Evolutionary conservation across 1,140 invertebrate genomes (phyloP), one percentile per base, ranked within the genome.

Genomic region (Sminthurides bifidus): DNA sequence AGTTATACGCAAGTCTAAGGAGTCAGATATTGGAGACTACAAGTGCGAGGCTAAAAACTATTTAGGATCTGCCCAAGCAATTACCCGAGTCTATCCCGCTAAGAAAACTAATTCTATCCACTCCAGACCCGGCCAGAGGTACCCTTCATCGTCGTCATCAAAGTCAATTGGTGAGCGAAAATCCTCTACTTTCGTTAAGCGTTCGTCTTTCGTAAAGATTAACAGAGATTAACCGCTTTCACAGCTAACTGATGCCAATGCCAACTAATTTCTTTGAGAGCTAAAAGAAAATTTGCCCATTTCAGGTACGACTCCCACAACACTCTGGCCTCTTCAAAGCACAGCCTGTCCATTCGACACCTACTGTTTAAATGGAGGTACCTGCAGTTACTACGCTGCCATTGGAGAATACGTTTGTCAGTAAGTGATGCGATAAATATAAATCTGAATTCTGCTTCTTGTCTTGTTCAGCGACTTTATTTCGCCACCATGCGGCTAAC

Each of bases 321-420:
- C 59, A 37, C 59, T 64, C 45, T 61, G 56, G 56, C 53, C 63
- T 50, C 35, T 65, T n/a, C 54, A 43, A 30, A 58, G 59, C 45
- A 59, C 35, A n/a, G 33, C 33, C 17, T 65, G 63, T 54, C 63
- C 63, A 35, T 65, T 41, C 43, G 56, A 65, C 21, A 50, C 59
- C 17, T 65, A 59, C 52, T 65, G 63, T 55, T 50, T 65, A 33
- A 65, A 65, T 38, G 63, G 63, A 31, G 59, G 63, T 49, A 56
- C 59, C 50, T 65, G 63, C 51, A 65, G 59, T 44, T 65, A 65
- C 59, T 65, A 61, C 35, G 54, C 59, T 30, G 51, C 24, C 37
- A 65, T 65, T 44, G 53, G 56, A 26, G 63, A 65, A 37, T 61
- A 59, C 41, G 63, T 65, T 43, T 65, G 63, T 52, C 59, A 65